Conservation (phyloP, 2,888 invertebrate genomes). For the Zele albiditarsus region DNA sequence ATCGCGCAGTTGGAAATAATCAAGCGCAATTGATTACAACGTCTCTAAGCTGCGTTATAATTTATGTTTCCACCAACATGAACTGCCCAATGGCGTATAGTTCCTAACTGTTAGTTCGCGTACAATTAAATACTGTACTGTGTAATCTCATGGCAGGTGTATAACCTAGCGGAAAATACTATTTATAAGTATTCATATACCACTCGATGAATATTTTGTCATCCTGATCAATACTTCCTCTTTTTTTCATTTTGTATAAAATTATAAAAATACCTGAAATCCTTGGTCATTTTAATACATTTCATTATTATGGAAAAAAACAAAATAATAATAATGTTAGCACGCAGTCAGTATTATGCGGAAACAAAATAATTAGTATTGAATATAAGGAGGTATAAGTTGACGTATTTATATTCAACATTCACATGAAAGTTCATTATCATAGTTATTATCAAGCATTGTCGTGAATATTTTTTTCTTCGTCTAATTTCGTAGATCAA, state of each 20-base stretch:
- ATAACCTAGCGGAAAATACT: conserved; percentile 31
- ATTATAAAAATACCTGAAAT: conserved; percentile 51
- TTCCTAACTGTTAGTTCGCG: neutral
- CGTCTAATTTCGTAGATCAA: no score
- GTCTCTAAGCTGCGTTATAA: neutral
- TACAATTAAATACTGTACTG: conserved; percentile 43
- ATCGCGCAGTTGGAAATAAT: neutral
- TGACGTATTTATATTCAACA: neutral
- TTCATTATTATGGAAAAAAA: conserved; percentile 11
- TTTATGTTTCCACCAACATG: neutral
- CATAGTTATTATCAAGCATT: neutral
- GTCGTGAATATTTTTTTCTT: neutral
- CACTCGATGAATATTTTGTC: neutral
- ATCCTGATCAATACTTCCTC: conserved; percentile 17
- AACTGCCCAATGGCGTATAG: neutral
- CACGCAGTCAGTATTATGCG: neutral
- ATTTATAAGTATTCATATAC: conserved; percentile 3
- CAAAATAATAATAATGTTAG: conserved; percentile 12
- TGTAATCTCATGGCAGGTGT: conserved; percentile 34
- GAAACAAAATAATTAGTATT: neutral
- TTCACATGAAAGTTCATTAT: neutral
- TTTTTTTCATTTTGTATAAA: conserved; percentile 46
- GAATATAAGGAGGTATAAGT: neutral
- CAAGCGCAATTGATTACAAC: neutral
- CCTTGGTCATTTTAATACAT: conserved; percentile 6